These are phyloP conservation scores for Nestor notabilis DNA, from an alignment of 2,113 vertebrate genomes.

Conservation along the genomic window DNA sequence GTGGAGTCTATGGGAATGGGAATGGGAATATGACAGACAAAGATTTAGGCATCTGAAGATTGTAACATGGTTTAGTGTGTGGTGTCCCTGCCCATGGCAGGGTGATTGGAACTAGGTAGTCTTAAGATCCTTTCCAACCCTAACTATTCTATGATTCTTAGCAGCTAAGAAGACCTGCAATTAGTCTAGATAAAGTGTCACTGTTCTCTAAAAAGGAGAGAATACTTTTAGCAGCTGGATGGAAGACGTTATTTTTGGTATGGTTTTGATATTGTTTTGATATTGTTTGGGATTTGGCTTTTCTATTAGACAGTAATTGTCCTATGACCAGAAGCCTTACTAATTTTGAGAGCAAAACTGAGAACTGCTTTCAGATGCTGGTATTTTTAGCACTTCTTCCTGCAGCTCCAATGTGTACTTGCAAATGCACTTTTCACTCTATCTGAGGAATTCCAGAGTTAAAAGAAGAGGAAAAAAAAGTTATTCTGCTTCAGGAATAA, in stretches of 20 bases:
- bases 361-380: not conserved
- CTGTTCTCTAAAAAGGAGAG: not conserved
- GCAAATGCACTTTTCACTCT: accelerated
- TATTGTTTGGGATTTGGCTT: not conserved
- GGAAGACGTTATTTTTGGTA: not conserved
- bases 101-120: not conserved
- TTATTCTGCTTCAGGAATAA: not conserved
- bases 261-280: not conserved
- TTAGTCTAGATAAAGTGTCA: not conserved
- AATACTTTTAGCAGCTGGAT: not conserved
- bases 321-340: not conserved
- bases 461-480: not conserved
- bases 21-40: not conserved
- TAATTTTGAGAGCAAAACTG: not conserved
- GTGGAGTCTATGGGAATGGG: not conserved
- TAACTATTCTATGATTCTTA: not conserved
- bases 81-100: not conserved
- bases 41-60: not conserved
- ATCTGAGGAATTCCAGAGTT: not conserved
- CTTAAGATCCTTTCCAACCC: not conserved
- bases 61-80: not conserved
- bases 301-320: not conserved
- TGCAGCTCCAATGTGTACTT: not conserved
- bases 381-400: not conserved
- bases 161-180: not conserved